These are phyloP conservation scores for Cyrtonyx montezumae DNA, from an alignment of 2,113 vertebrate species.

Conservation along the genomic window DNA sequence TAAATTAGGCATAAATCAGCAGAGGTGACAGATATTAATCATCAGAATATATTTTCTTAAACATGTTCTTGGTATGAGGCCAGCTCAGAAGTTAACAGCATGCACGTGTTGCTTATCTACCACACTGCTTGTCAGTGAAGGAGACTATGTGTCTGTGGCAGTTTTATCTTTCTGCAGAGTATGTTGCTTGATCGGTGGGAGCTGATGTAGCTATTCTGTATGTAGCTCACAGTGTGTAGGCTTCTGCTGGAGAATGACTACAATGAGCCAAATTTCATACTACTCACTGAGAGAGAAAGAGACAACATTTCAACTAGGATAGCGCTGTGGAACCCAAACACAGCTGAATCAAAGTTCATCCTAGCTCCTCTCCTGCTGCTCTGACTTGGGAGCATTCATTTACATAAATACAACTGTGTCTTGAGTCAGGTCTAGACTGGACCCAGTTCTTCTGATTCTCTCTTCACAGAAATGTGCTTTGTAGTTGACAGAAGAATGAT, in stretches of 20 bases:
- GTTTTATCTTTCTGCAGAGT: not conserved
- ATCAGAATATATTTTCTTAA: conserved; percentile 24
- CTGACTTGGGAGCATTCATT: not conserved
- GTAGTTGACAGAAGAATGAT: not conserved
- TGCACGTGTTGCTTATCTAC: conserved; percentile 34
- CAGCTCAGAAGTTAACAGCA: conserved; percentile 1
- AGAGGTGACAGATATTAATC: conserved; percentile 35
- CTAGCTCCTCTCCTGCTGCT: not conserved
- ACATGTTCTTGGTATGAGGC: conserved; percentile 26
- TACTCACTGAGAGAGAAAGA: conserved; percentile 14
- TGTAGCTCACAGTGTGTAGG: not conserved
- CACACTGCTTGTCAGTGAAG: not conserved
- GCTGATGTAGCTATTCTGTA: not conserved
- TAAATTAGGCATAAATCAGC: conserved; percentile 30
- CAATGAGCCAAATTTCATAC: not conserved
- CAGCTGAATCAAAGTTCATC: conserved; percentile 44
- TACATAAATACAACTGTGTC: not conserved
- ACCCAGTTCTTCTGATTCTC: not conserved
- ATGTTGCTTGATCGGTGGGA: not conserved
- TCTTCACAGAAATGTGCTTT: not conserved
- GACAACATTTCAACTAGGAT: not conserved
- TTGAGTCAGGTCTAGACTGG: conserved; percentile 7
- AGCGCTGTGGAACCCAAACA: not conserved
- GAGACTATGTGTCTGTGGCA: not conserved
- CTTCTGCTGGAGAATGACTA: not conserved